Evolutionary conservation across 2,113 vertebrate genomes (phyloP), one percentile per base, ranked within the genome.

Genomic region (Cephalopterus ornatus): DNA sequence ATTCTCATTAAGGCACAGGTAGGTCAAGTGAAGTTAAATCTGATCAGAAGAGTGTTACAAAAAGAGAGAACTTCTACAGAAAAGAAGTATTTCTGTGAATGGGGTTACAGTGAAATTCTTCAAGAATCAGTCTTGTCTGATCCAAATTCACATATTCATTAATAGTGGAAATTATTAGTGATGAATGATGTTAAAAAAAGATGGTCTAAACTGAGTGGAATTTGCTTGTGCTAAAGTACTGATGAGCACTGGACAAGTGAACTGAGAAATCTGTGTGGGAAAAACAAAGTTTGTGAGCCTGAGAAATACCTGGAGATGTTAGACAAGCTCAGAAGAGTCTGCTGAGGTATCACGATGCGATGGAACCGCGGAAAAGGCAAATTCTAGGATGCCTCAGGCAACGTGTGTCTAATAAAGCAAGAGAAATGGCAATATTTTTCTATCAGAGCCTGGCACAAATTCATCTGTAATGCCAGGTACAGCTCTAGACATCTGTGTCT

Each of bases 351-450:
- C 53, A 33, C 41, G 18, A 15, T 32, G 63, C 32, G 83, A 81
- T 74, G 52, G 47, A 86, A 77, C 50, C 84, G 67, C 3, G 6
- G 39, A 59, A 91, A 67, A 88, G n/a, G 42, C 35, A 84, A 77
- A 75, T 39, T 86, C 26, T 66, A 41, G 42, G 42, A 67, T 63
- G 55, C 79, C 30, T 90, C 8, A 0, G 72, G 74, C 72, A 62
- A n/a, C 0, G 0, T 59, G 35, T 70, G 41, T 74, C 89, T 89
- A 75, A 84, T 77, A 96, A 88, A 86, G 52, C 50, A 89, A 55
- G 86, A 95, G 73, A 93, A 95, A 86, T 71, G 47, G 63, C 70
- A 93, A 74, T 92, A 50, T 84, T 93, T 66, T 88, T 81, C 30
- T 78, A 5, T 77, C 49, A 93, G 23, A 89, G 52, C 23, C 50